These are phyloP conservation scores for Orthonyx spaldingii DNA, from an alignment of 2,113 vertebrate genomes.

Conservation along the genomic window DNA sequence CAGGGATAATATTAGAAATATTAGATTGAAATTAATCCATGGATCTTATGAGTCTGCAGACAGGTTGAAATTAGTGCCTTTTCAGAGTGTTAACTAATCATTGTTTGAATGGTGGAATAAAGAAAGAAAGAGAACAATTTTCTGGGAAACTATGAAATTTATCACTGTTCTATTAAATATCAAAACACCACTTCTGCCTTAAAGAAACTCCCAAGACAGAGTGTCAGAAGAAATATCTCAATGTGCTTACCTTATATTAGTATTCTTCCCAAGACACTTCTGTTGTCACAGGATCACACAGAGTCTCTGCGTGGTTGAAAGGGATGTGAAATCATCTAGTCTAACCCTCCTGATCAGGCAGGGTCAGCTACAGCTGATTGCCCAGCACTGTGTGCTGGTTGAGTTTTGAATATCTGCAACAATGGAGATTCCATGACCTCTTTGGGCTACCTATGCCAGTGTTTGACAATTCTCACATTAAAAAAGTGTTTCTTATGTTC, in stretches of 20 bases:
- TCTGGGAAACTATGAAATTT: neutral
- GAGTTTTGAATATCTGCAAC: neutral
- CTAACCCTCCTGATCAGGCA: neutral
- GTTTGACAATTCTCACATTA: neutral
- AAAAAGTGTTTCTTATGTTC: neutral
- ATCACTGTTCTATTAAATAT: neutral
- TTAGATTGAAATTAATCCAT: neutral
- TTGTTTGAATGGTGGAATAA: neutral
- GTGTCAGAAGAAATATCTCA: neutral
- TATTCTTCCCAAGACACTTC: neutral
- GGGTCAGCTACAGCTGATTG: neutral
- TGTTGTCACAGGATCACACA: neutral
- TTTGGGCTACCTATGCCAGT: neutral
- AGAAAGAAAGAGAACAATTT: neutral
- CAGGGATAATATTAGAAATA: neutral
- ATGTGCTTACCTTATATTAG: neutral
- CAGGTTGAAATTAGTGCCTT: neutral
- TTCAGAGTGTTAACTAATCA: neutral
- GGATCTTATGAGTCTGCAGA: neutral
- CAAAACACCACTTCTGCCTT: neutral
- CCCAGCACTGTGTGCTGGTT: neutral
- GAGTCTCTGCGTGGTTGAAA: neutral
- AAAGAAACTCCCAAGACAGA: neutral
- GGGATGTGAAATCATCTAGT: neutral
- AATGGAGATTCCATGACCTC: neutral